Base-by-base conservation (phyloP, 2,113 vertebrate genomes). In the Brachionichthys hirsutus region DNA sequence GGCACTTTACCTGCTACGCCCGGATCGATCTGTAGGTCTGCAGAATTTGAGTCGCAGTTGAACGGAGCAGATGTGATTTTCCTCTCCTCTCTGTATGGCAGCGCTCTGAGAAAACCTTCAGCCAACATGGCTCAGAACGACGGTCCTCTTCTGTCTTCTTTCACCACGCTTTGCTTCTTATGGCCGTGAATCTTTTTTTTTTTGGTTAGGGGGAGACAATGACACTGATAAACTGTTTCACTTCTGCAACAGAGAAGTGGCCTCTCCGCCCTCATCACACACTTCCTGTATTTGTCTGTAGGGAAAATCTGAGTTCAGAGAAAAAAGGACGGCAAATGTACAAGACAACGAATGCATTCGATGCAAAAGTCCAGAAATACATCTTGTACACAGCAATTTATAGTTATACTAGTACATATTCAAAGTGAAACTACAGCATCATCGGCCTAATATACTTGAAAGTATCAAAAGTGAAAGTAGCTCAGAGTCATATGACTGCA, bases 31-130 rank as follows among this genome's bases (percentile, higher is more conserved):
- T 35, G 43, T 15, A 9, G 20, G 6, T 44, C 65, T 38, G 48
- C 13, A 1, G 63, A 57, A 30, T 54, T 10, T 0, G 66, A 44
- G 3, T 38, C n/a, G 51, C 48, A 19, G 38, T 9, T 51, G 9
- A 38, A 3, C 3, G 9, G 18, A 35, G 56, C 35, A 18, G 73
- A 57, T 20, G 44, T 54, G 5, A 41, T 45, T 47, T 48, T 70
- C 43, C 47, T 75, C 35, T 87, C 74, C 71, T 87, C 83, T 53
- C 68, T 82, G 78, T 88, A 90, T 14, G 6, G 40, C 64, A 88
- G 49, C 9, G 82, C 10, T 14, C 64, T 67, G 45, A 92, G 74
- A 66, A 90, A 91, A 40, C 81, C 78, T 70, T 92, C 90, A 1
- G 59, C 85, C 59, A 92, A 60, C 90, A 92, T 92, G 52, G 12